phyloP scores from a whole-genome alignment of 2,888 invertebrate species.

The Fragum whitleyi region DNA sequence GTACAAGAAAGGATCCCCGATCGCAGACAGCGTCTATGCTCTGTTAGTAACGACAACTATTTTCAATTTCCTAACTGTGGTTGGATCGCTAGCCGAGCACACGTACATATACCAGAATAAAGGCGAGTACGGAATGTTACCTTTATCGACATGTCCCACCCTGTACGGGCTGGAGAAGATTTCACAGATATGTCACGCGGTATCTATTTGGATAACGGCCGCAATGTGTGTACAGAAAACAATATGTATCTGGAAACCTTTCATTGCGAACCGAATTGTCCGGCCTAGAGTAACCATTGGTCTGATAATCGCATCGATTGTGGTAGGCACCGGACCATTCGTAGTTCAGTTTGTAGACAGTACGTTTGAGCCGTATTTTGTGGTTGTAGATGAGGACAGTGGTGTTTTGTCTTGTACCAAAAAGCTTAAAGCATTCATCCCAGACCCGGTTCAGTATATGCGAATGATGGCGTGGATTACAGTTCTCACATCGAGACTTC shows the following conservation, averaged over 20 bases:
- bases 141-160: background rate
- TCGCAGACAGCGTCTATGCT: conserved; percentile 5
- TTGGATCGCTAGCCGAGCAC: conserved; percentile 5
- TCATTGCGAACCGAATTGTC: background rate
- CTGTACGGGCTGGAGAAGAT: conserved; percentile 12
- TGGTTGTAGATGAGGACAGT: background rate
- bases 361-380: background rate
- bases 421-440: background rate
- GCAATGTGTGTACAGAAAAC: conserved; percentile 2
- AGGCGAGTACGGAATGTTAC: background rate
- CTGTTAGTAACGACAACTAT: conserved; percentile 1
- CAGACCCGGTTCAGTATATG: background rate
- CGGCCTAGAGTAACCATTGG: background rate
- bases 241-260: conserved; percentile 19
- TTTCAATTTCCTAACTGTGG: conserved; percentile 7
- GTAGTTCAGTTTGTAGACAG: conserved; percentile 2
- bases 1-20: conserved; percentile 7
- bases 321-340: background rate
- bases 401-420: background rate
- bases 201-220: conserved; percentile 18
- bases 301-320: background rate
- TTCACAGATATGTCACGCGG: conserved; percentile 6
- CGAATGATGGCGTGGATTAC: background rate
- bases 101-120: conserved; percentile 5
- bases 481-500: background rate